Evolutionary conservation across 2,113 vertebrate species (phyloP).

Genomic region (Atherinomorus stipes): DNA sequence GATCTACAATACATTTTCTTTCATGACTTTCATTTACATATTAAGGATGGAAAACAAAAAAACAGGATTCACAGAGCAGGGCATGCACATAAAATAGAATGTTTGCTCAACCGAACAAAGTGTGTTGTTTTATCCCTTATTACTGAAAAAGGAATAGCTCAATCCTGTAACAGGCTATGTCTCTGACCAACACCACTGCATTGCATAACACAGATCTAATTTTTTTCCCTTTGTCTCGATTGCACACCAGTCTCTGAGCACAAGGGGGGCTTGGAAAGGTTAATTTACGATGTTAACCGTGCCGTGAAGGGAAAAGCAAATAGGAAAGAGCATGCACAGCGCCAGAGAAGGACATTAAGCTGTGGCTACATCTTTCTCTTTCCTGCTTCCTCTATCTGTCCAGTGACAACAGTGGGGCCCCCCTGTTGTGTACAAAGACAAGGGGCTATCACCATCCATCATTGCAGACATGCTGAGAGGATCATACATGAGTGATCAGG

Average conservation of each 20-base stretch:
- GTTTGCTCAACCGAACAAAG: conserved; percentile 87
- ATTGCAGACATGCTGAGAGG: conserved; percentile 89
- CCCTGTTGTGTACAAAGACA: conserved; percentile 86
- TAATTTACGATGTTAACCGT: conserved; percentile 90
- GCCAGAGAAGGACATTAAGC: conserved; percentile 90
- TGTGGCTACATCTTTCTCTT: conserved; percentile 86
- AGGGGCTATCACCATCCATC: conserved; percentile 90
- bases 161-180: conserved; percentile 54
- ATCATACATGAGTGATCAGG: conserved; percentile 86
- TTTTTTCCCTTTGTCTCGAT: conserved; percentile 83
- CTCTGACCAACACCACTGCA: conserved; percentile 64
- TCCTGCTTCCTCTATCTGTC: conserved; percentile 84
- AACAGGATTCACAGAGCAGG: conserved; percentile 85
- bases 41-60: conserved; percentile 88
- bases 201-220: conserved; percentile 73
- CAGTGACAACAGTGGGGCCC: conserved; percentile 85
- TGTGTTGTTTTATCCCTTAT: conserved; percentile 60
- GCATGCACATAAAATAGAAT: conserved; percentile 92
- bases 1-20: conserved; percentile 82
- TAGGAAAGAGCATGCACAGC: conserved; percentile 90
- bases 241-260: conserved; percentile 88
- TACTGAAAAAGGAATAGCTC: conserved; percentile 46
- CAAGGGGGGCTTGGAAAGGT: conserved; percentile 87
- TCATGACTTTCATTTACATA: conserved; percentile 87
- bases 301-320: conserved; percentile 92